Conservation (phyloP, 2,888 invertebrate species). For the Dynastes tityus region DNA sequence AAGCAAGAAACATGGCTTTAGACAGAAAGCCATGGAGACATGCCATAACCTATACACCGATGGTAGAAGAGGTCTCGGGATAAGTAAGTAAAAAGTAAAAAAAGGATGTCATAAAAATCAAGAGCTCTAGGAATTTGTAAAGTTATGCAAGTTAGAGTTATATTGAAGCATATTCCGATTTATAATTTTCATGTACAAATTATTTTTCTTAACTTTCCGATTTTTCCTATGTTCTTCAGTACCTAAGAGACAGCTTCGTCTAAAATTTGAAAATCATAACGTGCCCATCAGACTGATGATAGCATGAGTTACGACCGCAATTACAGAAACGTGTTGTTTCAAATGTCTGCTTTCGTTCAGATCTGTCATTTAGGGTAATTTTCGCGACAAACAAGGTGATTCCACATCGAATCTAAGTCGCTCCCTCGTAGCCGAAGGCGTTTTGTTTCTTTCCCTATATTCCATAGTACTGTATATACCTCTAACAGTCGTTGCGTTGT, state of each 20-base stretch:
- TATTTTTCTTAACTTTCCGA: no score
- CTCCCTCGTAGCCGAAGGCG: neutral
- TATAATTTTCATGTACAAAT: no score
- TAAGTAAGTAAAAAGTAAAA: no score
- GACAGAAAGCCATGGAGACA: no score
- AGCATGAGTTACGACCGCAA: neutral
- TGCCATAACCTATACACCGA: no score
- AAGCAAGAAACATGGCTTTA: no score
- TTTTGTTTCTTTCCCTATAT: slow-evolving; percentile 9
- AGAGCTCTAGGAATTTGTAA: no score
- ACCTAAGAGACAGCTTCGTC: neutral
- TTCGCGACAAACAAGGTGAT: neutral
- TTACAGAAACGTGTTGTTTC: neutral
- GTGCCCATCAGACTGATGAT: neutral
- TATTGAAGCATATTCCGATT: no score
- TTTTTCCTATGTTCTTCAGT: no score
- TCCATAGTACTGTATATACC: neutral
- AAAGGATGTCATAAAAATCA: no score
- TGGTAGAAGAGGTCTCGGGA: no score
- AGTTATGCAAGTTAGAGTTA: no score
- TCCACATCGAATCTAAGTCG: neutral
- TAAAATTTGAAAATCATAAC: slow-evolving; percentile 6
- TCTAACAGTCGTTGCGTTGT: neutral
- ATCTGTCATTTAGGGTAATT: slow-evolving; percentile 4
- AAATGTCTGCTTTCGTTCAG: slow-evolving; percentile 6